phyloP scores from a whole-genome alignment of 2,888 invertebrate species.

The Cerastoderma edule region DNA sequence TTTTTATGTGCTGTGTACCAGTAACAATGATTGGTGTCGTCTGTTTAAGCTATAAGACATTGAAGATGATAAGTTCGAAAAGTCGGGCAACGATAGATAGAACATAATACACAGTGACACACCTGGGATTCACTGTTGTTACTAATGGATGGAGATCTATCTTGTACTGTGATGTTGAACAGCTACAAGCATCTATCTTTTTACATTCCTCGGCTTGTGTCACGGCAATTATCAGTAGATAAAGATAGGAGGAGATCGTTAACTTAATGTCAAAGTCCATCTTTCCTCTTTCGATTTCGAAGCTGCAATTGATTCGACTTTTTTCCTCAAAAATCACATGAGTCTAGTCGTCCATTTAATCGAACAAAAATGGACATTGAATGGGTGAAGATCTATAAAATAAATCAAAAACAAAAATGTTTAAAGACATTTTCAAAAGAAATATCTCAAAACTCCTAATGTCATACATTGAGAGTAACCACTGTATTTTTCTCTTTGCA shows the following conservation, averaged over 20 bases:
- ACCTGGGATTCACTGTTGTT: constrained; percentile 19
- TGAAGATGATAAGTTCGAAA: no score
- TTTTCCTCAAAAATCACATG: no score
- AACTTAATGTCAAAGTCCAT: constrained; percentile 10
- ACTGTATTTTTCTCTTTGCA: no score
- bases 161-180: constrained; percentile 14
- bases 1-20: background rate
- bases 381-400: background rate
- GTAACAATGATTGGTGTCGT: background rate
- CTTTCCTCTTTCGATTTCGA: background rate
- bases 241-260: background rate
- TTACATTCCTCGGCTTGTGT: constrained; percentile 29
- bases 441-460: background rate
- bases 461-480: background rate
- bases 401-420: background rate
- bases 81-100: no score
- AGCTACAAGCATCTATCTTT: constrained; percentile 20
- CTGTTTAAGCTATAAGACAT: background rate
- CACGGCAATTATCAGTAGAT: constrained; percentile 11
- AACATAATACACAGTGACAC: background rate
- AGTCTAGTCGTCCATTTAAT: no score
- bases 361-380: background rate
- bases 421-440: background rate
- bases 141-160: constrained; percentile 21
- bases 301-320: no score